Percentiles rank a stretch among this genome's conserved stretches.
These are phyloP conservation scores for Pitangus sulphuratus DNA, from an alignment of 2,797 vertebrate genomes.

Conservation along the genomic window DNA sequence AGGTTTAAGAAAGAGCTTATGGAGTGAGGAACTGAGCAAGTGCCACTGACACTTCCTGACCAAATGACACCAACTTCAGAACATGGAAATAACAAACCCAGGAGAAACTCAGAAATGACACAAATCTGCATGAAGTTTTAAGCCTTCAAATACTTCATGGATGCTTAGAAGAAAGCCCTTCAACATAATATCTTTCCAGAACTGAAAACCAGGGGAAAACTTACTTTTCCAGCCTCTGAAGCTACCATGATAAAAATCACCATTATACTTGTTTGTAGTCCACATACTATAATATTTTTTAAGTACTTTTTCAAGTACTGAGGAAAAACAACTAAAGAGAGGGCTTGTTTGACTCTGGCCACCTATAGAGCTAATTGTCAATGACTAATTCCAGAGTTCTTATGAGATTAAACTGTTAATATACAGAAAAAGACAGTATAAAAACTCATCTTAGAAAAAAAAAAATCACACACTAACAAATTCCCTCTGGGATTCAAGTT, in stretches of 20 bases:
- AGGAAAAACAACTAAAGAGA: neutral
- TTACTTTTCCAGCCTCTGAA: neutral
- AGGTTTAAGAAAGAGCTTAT: neutral
- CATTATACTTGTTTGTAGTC: neutral
- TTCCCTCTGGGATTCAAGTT: neutral
- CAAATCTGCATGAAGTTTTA: neutral
- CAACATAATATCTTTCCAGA: neutral
- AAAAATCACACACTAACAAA: neutral
- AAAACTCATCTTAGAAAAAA: neutral
- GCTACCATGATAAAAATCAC: neutral
- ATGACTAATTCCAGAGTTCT: neutral
- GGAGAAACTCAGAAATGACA: neutral
- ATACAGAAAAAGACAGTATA: neutral
- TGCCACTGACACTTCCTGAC: neutral
- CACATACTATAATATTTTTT: neutral
- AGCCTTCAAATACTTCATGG: neutral
- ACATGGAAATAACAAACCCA: neutral
- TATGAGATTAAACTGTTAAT: neutral
- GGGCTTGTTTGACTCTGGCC: neutral
- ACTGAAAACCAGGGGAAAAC: neutral
- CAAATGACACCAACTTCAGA: neutral
- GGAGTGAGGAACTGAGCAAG: neutral
- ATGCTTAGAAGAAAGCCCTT: neutral
- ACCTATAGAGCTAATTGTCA: neutral
- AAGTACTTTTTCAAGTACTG: neutral